Percentiles rank a stretch among this genome's conserved stretches.
Evolutionary conservation across 2,888 invertebrate species (phyloP).

Genomic region (Himalopsyche anomala): DNA sequence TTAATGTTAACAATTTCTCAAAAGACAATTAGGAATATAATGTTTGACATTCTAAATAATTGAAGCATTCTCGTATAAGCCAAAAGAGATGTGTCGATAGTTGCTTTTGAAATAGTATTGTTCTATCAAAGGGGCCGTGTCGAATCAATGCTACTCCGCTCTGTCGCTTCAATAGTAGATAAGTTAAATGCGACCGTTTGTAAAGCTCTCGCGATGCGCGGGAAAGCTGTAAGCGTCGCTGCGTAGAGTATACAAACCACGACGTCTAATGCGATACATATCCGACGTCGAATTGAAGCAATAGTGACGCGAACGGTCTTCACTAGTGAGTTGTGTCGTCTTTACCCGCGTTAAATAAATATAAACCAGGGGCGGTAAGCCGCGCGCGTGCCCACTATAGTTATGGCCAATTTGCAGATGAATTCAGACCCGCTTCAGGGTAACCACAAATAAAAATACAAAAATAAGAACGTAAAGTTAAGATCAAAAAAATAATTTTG

Average conservation of each 20-base stretch:
- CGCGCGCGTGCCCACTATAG: slow-evolving; percentile 27
- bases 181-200: neutral
- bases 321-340: neutral
- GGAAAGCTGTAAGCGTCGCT: neutral
- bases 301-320: neutral
- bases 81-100: no score
- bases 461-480: no score
- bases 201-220: neutral
- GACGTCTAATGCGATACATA: neutral
- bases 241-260: neutral
- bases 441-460: neutral
- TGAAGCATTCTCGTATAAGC: no score
- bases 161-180: neutral
- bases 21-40: no score
- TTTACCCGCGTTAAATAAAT: slow-evolving; percentile 19
- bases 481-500: no score
- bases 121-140: no score
- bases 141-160: no score
- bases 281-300: neutral
- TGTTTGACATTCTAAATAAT: no score
- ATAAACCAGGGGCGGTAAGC: slow-evolving; percentile 21
- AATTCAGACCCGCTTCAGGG: neutral
- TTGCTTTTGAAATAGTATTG: no score
- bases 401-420: slow-evolving; percentile 36
- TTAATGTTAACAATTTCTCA: no score